phyloP scores from a whole-genome alignment of 2,113 vertebrate species.

The Ochotona curzoniae region DNA sequence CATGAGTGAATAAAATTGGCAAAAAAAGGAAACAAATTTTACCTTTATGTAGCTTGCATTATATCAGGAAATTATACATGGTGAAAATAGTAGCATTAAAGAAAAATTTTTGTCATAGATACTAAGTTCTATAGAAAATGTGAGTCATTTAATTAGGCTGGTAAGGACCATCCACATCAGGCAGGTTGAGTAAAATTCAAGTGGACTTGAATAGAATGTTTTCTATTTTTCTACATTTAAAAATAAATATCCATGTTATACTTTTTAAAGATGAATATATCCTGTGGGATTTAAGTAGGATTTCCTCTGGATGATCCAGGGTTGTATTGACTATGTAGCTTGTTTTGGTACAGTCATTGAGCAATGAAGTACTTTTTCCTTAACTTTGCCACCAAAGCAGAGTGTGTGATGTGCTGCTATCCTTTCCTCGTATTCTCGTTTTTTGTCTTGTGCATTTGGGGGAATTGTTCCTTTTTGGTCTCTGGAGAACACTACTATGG shows the following conservation, averaged over 20 bases:
- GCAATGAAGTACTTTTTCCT: background rate
- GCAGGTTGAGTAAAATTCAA: constrained; percentile 8
- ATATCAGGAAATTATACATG: background rate
- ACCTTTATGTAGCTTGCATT: background rate
- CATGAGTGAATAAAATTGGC: background rate
- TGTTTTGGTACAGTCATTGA: background rate
- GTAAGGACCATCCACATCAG: background rate
- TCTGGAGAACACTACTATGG: background rate
- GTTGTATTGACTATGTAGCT: background rate
- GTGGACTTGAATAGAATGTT: background rate
- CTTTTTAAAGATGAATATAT: constrained; percentile 4
- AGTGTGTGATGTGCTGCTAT: background rate
- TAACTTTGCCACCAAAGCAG: background rate
- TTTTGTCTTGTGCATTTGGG: background rate
- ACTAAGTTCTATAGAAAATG: background rate
- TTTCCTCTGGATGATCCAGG: background rate
- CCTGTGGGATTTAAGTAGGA: background rate
- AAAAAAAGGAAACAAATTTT: background rate
- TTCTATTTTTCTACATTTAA: constrained; percentile 16
- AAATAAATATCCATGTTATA: background rate
- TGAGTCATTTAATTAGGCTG: background rate
- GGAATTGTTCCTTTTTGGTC: background rate
- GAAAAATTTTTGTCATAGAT: background rate
- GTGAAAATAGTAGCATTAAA: background rate
- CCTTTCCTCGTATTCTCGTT: background rate